phyloP scores from a whole-genome alignment of 2,888 invertebrate species.

The Bhutanitis thaidina region DNA sequence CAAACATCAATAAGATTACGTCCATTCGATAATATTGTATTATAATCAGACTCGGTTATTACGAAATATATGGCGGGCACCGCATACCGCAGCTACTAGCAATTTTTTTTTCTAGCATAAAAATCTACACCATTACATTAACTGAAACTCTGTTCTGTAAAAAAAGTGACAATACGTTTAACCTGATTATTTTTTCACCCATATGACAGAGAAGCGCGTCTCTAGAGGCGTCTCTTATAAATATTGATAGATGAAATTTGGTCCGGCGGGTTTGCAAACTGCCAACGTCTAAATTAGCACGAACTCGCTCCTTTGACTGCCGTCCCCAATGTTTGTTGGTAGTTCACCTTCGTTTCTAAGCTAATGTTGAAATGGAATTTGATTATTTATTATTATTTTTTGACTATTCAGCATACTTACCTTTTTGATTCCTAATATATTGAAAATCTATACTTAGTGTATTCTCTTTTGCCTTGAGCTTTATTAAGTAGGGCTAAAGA shows the following conservation, averaged over 20 bases:
- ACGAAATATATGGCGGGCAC: too few relatives aligned
- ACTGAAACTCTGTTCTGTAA: too few relatives aligned
- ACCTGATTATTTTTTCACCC: too few relatives aligned
- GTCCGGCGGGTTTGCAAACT: conserved; percentile 37
- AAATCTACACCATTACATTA: too few relatives aligned
- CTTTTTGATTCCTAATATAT: too few relatives aligned
- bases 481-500: background rate
- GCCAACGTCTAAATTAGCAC: conserved; percentile 56
- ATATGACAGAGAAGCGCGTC: conserved; percentile 14
- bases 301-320: conserved; percentile 56
- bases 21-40: too few relatives aligned
- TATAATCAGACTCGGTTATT: too few relatives aligned
- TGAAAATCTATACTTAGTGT: background rate
- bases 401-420: too few relatives aligned
- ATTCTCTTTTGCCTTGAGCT: conserved; percentile 4
- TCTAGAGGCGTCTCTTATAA: conserved; percentile 41
- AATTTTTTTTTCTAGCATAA: too few relatives aligned
- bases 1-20: too few relatives aligned
- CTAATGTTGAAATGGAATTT: conserved; percentile 19
- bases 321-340: conserved; percentile 41
- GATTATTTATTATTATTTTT: conserved; percentile 17
- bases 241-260: conserved; percentile 53
- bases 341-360: conserved; percentile 26
- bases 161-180: too few relatives aligned
- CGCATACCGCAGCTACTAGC: too few relatives aligned